A percentile compares a stretch with the other conserved stretches of the same genome.
These are phyloP conservation scores for Neogobius melanostomus DNA, from an alignment of 2,113 vertebrate genomes.

Conservation along the genomic window DNA sequence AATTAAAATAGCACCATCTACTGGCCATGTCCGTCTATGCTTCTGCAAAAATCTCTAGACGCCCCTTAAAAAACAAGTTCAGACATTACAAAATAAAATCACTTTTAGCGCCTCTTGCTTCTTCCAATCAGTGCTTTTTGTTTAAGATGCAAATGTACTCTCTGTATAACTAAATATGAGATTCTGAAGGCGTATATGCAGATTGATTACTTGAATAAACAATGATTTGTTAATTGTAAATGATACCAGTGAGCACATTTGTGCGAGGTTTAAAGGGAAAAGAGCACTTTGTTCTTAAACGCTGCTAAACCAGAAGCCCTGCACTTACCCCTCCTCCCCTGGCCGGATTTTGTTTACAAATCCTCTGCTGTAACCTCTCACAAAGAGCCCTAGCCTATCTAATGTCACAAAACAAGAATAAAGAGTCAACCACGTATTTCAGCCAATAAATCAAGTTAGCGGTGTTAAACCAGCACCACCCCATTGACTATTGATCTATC, in stretches of 20 bases:
- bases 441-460: not conserved
- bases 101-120: not conserved
- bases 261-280: conserved; percentile 50
- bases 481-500: not conserved
- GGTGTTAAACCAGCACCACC: conserved; percentile 8
- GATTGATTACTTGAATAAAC: too few species aligned
- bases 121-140: too few species aligned
- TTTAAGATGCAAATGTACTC: too few species aligned
- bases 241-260: conserved; percentile 30
- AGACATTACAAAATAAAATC: not conserved
- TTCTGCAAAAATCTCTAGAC: not conserved
- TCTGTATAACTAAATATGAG: too few species aligned
- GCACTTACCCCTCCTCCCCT: conserved; percentile 9
- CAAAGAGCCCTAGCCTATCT: conserved; percentile 23
- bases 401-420: conserved; percentile 6
- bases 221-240: too few species aligned
- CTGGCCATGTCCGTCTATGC: not conserved
- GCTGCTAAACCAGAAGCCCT: conserved; percentile 37
- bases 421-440: conserved; percentile 17
- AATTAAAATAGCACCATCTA: not conserved
- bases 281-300: conserved; percentile 60
- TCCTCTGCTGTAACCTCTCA: conserved; percentile 43
- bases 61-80: not conserved
- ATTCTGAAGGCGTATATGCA: too few species aligned
- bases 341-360: conserved; percentile 71